Conservation (phyloP, 2,888 invertebrate genomes). For the Trissolcus japonicus region DNA sequence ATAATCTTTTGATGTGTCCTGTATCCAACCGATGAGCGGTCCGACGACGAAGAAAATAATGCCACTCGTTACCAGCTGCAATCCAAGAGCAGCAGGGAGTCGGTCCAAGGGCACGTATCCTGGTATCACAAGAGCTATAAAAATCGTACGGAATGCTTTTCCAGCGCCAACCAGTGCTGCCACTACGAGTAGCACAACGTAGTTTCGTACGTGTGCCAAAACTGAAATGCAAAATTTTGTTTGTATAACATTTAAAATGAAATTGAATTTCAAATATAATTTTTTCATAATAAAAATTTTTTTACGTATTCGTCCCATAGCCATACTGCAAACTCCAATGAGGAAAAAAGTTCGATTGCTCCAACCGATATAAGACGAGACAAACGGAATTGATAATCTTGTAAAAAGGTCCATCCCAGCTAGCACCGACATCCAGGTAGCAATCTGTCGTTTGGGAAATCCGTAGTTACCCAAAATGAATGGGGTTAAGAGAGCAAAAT, state of each 20-base stretch:
- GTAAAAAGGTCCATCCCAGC: conserved; percentile 82
- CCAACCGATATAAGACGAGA: conserved; percentile 84
- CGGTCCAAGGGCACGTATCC: conserved; percentile 83
- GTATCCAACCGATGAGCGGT: conserved; percentile 83
- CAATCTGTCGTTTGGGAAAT: conserved; percentile 80
- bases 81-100: conserved; percentile 83
- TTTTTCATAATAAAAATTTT: too few relatives aligned
- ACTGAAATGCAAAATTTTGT: too few relatives aligned
- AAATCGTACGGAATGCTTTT: conserved; percentile 84
- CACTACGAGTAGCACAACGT: conserved; percentile 78
- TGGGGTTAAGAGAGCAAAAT: conserved; percentile 85
- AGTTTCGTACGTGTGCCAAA: conserved; percentile 80
- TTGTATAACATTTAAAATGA: too few relatives aligned
- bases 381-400: conserved; percentile 82
- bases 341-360: conserved; percentile 84
- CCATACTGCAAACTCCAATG: conserved; percentile 82
- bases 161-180: conserved; percentile 83
- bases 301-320: conserved; percentile 80
- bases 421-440: conserved; percentile 83
- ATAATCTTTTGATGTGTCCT: conserved; percentile 80
- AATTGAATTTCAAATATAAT: too few relatives aligned
- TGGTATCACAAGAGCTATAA: conserved; percentile 85
- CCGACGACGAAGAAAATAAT: conserved; percentile 81
- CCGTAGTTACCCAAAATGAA: conserved; percentile 84
- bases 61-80: conserved; percentile 83